These are phyloP conservation scores for Onychomys torridus DNA, from an alignment of 2,797 vertebrate genomes.

Conservation along the genomic window DNA sequence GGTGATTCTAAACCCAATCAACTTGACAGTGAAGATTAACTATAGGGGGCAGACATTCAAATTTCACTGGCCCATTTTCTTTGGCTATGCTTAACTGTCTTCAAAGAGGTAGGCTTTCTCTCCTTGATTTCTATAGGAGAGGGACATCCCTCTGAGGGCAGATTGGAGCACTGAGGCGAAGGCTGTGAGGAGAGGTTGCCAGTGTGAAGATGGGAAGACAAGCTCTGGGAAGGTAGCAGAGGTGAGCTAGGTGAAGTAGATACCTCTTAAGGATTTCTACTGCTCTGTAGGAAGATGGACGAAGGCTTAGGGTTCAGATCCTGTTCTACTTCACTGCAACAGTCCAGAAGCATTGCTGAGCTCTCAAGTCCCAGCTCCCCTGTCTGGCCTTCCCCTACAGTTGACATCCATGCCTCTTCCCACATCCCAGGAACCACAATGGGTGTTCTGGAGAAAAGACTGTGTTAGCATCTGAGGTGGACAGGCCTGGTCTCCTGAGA, in stretches of 20 bases:
- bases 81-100: not conserved
- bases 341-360: not conserved
- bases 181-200: not conserved
- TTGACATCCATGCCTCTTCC: not conserved
- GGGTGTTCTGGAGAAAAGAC: slow-evolving; percentile 41
- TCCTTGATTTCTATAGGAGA: not conserved
- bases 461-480: not conserved
- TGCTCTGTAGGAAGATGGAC: not conserved
- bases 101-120: not conserved
- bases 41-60: not conserved
- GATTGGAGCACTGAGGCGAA: not conserved
- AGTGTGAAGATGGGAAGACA: not conserved
- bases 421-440: slow-evolving; percentile 1
- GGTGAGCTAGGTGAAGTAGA: not conserved
- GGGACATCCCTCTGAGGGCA: not conserved
- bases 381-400: not conserved
- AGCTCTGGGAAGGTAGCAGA: not conserved
- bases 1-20: not conserved
- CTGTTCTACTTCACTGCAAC: not conserved
- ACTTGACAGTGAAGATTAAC: not conserved
- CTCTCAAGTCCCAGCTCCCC: not conserved
- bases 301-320: not conserved
- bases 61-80: not conserved
- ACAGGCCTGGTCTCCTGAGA: not conserved
- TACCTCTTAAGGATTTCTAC: not conserved